Conservation (phyloP, 1,140 invertebrate genomes). For the Melanaphis sacchari region DNA sequence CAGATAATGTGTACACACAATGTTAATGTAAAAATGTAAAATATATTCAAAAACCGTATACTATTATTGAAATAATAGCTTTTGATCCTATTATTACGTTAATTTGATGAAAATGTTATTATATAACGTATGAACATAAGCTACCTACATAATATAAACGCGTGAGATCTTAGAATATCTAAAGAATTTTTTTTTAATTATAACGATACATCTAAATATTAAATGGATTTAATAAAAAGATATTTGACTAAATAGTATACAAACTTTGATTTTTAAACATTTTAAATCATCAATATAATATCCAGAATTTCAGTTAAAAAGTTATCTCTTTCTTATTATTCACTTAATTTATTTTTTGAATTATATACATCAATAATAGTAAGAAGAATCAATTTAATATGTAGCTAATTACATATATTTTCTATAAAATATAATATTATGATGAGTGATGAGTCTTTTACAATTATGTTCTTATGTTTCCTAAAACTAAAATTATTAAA, state of each 20-base stretch:
- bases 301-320: background rate
- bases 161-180: background rate
- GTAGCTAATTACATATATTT: no score
- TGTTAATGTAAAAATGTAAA: background rate
- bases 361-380: no score
- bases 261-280: background rate
- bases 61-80: background rate
- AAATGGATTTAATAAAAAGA: background rate
- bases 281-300: background rate
- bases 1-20: background rate
- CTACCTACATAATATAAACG: background rate
- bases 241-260: no score
- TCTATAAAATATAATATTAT: background rate
- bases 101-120: background rate
- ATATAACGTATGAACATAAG: background rate
- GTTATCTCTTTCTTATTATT: no score
- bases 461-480: background rate
- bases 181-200: background rate
- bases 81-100: conserved; percentile 27
- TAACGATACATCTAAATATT: background rate
- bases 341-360: no score
- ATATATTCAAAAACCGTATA: background rate
- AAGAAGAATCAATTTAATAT: no score
- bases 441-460: background rate
- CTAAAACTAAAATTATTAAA: background rate